These are phyloP conservation scores for Chelon auratus DNA, from an alignment of 2,797 vertebrate genomes.

Conservation along the genomic window DNA sequence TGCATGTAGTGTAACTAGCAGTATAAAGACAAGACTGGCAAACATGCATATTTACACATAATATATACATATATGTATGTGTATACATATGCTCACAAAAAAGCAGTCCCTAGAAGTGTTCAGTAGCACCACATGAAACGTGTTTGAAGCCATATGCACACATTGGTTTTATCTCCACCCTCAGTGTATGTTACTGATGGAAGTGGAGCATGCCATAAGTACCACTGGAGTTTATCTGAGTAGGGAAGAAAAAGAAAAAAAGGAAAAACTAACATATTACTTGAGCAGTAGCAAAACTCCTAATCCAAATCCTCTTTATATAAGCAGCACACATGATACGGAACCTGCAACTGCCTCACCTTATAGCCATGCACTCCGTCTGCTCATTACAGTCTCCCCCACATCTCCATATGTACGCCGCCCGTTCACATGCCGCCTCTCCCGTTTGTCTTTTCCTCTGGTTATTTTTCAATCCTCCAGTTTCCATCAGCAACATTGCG, in stretches of 20 bases:
- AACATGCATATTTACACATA: background rate
- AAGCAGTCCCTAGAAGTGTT: background rate
- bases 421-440: conserved; percentile 33
- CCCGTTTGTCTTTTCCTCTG: conserved; percentile 44
- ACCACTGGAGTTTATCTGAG: conserved; percentile 51
- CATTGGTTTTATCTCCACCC: conserved; percentile 31
- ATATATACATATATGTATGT: background rate
- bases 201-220: conserved; percentile 39
- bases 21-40: background rate
- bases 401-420: conserved; percentile 22
- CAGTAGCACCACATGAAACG: background rate
- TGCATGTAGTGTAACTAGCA: too few relatives aligned
- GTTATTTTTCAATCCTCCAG: background rate
- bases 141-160: conserved; percentile 22
- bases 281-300: conserved; percentile 71
- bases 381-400: conserved; percentile 30
- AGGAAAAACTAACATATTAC: conserved; percentile 62
- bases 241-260: conserved; percentile 29
- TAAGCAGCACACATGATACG: conserved; percentile 72
- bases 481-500: conserved; percentile 7
- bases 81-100: background rate
- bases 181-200: conserved; percentile 43
- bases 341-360: conserved; percentile 51
- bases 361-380: conserved; percentile 32
- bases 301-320: conserved; percentile 84